Conservation (phyloP, 1,140 invertebrate genomes). For the Hycleus phaleratus region DNA sequence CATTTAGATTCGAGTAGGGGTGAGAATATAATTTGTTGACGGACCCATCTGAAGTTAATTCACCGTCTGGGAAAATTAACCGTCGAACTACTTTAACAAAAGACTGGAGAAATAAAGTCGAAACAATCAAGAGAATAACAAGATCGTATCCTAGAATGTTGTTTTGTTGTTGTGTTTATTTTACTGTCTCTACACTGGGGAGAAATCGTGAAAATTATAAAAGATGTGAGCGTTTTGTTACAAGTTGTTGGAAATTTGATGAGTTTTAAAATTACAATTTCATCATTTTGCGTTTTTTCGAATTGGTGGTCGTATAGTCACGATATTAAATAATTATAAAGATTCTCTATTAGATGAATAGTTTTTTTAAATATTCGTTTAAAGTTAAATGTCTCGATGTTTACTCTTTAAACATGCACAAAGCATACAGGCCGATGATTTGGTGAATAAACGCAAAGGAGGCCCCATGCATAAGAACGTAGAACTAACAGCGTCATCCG, state of each 20-base stretch:
- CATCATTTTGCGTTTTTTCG: no score
- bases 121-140: conserved; percentile 20
- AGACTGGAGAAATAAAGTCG: conserved; percentile 18
- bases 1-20: background rate
- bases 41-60: conserved; percentile 20
- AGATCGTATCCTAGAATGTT: background rate
- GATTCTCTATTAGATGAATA: no score
- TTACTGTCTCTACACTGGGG: no score
- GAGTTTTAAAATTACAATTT: no score
- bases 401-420: background rate
- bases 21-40: conserved; percentile 12
- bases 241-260: no score
- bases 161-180: no score
- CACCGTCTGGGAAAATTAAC: conserved; percentile 20
- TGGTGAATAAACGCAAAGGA: conserved; percentile 13
- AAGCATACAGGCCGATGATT: background rate
- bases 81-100: conserved; percentile 17
- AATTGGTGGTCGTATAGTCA: no score
- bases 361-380: no score
- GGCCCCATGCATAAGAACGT: background rate
- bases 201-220: no score
- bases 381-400: no score
- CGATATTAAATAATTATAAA: no score
- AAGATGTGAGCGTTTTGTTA: no score
- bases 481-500: conserved; percentile 28